Conservation (phyloP, 1,140 invertebrate species). For the Polypedilum pembai region DNA sequence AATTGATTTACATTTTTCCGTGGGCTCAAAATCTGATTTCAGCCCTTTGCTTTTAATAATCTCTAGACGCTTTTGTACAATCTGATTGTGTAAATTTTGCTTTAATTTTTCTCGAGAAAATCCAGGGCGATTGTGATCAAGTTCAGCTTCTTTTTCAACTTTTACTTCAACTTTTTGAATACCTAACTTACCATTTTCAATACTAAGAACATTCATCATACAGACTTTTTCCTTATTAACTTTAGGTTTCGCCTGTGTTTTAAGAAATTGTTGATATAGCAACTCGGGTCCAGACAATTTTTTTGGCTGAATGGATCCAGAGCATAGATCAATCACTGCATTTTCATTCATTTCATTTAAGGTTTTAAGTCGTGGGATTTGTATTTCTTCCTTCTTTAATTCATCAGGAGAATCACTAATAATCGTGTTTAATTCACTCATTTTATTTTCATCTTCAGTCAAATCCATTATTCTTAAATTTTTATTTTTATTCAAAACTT, state of each 20-base stretch:
- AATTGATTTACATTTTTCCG: background rate
- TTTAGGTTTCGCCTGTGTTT: background rate
- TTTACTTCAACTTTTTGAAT: conserved; percentile 12
- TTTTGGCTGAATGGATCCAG: background rate
- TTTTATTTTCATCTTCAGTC: background rate
- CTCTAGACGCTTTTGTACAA: background rate
- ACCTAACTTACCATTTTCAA: background rate
- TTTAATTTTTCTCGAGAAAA: background rate
- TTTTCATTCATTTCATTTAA: conserved; percentile 1
- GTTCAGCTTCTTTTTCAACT: conserved; percentile 11
- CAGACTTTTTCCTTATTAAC: background rate
- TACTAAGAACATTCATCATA: background rate
- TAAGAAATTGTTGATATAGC: background rate
- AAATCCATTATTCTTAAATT: no score
- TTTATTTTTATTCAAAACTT: no score
- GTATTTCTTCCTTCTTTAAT: background rate
- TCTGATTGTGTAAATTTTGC: background rate
- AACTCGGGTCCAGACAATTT: background rate
- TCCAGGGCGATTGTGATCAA: background rate
- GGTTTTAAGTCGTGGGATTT: background rate
- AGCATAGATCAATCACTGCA: background rate
- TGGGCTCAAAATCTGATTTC: background rate
- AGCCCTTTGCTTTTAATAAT: background rate
- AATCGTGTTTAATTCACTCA: background rate
- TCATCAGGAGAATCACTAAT: background rate